phyloP scores from a whole-genome alignment of 2,888 invertebrate species.

The Anticlea derivata region DNA sequence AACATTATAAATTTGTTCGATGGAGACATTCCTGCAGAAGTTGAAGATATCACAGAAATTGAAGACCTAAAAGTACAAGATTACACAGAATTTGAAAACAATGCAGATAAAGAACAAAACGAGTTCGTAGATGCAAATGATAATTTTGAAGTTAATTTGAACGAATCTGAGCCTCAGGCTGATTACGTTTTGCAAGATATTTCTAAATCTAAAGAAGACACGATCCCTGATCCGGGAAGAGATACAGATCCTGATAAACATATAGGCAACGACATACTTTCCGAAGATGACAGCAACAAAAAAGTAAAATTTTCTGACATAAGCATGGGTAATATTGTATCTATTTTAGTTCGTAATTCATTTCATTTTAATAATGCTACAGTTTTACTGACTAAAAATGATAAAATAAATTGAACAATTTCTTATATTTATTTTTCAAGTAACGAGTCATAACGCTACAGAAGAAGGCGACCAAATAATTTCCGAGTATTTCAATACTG shows the following conservation, averaged over 20 bases:
- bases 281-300: slow-evolving; percentile 49
- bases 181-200: not conserved
- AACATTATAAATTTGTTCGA: slow-evolving; percentile 7
- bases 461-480: slow-evolving; percentile 5
- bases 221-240: slow-evolving; percentile 14
- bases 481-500: slow-evolving; percentile 17
- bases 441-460: slow-evolving; percentile 3
- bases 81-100: not conserved
- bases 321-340: slow-evolving; percentile 59
- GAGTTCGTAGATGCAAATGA: slow-evolving; percentile 25
- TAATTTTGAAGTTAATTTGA: slow-evolving; percentile 5
- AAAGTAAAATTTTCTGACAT: slow-evolving; percentile 64
- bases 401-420: not conserved
- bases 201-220: slow-evolving; percentile 2
- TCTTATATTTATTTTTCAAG: slow-evolving; percentile 5
- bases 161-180: slow-evolving; percentile 1
- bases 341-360: slow-evolving; percentile 15
- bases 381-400: not conserved
- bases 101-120: slow-evolving; percentile 13
- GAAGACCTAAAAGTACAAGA: slow-evolving; percentile 6
- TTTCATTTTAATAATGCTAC: too few relatives aligned
- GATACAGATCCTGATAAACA: slow-evolving; percentile 25
- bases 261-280: slow-evolving; percentile 39
- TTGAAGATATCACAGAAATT: slow-evolving; percentile 6
- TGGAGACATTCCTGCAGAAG: slow-evolving; percentile 2